These are phyloP conservation scores for Anaspis maculata DNA, from an alignment of 2,888 invertebrate species.

Conservation along the genomic window DNA sequence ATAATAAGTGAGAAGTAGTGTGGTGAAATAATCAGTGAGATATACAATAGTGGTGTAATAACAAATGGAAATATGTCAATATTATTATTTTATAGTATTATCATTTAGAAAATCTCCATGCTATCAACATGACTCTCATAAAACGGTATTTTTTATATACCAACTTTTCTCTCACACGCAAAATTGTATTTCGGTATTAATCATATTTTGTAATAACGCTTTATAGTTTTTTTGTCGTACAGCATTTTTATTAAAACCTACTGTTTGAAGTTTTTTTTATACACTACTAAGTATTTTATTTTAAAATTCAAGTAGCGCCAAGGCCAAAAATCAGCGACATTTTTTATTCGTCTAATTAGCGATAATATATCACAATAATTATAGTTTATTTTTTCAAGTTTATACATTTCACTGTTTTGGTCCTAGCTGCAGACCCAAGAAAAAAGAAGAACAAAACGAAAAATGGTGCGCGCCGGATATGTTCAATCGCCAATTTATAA, in stretches of 20 bases:
- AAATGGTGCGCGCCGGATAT: conserved; percentile 5
- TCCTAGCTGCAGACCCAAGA: conserved; percentile 4
- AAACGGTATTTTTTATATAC: conserved; percentile 3
- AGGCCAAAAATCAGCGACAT: conserved; percentile 15
- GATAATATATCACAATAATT: conserved; percentile 12
- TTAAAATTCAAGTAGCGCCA: too few relatives aligned
- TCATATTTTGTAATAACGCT: conserved; percentile 10
- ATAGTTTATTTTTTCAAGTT: conserved; percentile 4
- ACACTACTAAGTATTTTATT: too few relatives aligned
- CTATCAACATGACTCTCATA: conserved; percentile 1
- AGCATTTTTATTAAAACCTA: conserved; percentile 10
- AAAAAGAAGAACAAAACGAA: too few relatives aligned
- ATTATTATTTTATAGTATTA: conserved; percentile 9
- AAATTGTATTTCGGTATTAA: background rate
- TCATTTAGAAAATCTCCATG: conserved; percentile 1
- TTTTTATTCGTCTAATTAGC: too few relatives aligned
- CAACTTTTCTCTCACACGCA: conserved; percentile 1
- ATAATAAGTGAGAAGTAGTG: conserved; percentile 9
- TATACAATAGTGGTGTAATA: conserved; percentile 15
- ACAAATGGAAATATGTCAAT: conserved; percentile 12
- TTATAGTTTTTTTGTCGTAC: conserved; percentile 16
- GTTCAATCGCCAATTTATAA: conserved; percentile 5
- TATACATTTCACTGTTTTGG: background rate
- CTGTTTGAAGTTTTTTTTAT: conserved; percentile 7
- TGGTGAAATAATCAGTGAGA: conserved; percentile 15